Evolutionary conservation across 1,140 invertebrate species (phyloP).

Genomic region (Drosophila rhopaloa): DNA sequence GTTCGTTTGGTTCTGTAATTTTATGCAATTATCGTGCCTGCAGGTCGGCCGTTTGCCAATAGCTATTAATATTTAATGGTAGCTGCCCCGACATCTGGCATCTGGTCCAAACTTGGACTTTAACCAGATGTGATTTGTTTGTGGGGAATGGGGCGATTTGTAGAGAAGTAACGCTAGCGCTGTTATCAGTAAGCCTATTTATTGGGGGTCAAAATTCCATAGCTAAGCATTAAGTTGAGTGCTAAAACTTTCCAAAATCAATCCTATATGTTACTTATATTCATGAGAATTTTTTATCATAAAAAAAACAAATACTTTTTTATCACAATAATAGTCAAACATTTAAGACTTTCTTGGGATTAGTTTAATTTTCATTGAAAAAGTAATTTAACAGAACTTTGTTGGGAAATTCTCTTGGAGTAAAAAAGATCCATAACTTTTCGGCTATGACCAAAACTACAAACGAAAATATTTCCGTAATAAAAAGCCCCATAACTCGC

Average conservation of each 20-base stretch:
- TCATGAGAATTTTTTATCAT: too few species aligned
- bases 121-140: slow-evolving; percentile 15
- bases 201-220: slow-evolving; percentile 1
- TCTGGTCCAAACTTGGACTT: slow-evolving; percentile 35
- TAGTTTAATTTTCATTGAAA: too few species aligned
- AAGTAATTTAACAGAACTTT: too few species aligned
- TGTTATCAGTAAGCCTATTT: slow-evolving; percentile 18
- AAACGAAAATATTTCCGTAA: neutral
- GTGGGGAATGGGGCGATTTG: neutral
- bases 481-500: neutral
- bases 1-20: slow-evolving; percentile 35
- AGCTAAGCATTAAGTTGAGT: too few species aligned
- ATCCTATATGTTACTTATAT: too few species aligned
- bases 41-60: slow-evolving; percentile 29
- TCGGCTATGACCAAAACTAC: neutral
- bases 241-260: too few species aligned
- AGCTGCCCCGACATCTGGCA: slow-evolving; percentile 33
- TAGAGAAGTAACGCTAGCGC: neutral
- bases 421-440: too few species aligned
- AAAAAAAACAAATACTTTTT: too few species aligned
- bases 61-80: slow-evolving; percentile 54
- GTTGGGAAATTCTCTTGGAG: too few species aligned
- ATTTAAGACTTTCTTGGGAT: too few species aligned
- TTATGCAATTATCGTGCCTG: slow-evolving; percentile 47
- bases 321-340: too few species aligned